Conservation (phyloP, 2,888 invertebrate species). For the Mechanitis mazaeus region DNA sequence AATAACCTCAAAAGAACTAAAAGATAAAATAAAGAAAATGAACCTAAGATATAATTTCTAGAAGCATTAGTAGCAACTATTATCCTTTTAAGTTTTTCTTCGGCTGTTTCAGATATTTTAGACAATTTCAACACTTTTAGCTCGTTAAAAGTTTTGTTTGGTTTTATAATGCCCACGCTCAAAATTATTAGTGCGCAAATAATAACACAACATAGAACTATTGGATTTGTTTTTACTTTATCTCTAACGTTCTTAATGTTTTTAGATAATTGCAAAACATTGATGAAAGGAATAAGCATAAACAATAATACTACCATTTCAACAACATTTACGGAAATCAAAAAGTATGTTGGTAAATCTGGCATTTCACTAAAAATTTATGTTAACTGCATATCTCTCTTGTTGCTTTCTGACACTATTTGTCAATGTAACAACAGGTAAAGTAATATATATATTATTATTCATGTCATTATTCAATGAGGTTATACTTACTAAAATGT, state of each 20-base stretch:
- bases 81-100: constrained; percentile 41
- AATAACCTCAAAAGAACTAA: constrained; percentile 48
- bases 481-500: too few species aligned
- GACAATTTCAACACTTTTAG: constrained; percentile 30
- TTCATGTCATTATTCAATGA: too few species aligned
- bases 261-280: constrained; percentile 44
- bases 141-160: constrained; percentile 41
- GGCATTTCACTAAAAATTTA: constrained; percentile 14
- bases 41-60: constrained; percentile 53
- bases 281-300: constrained; percentile 43
- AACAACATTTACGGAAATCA: constrained; percentile 33
- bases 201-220: constrained; percentile 14
- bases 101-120: constrained; percentile 32
- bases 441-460: too few species aligned
- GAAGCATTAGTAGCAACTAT: constrained; percentile 48
- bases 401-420: too few species aligned
- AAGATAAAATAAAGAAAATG: constrained; percentile 52
- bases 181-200: constrained; percentile 28
- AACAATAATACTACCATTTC: constrained; percentile 52
- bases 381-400: too few species aligned
- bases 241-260: constrained; percentile 34
- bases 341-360: constrained; percentile 20
- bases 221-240: constrained; percentile 21
- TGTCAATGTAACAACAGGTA: too few species aligned
- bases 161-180: constrained; percentile 44